Conservation (phyloP, 2,888 invertebrate genomes). For the Conops quadrifasciatus region DNA sequence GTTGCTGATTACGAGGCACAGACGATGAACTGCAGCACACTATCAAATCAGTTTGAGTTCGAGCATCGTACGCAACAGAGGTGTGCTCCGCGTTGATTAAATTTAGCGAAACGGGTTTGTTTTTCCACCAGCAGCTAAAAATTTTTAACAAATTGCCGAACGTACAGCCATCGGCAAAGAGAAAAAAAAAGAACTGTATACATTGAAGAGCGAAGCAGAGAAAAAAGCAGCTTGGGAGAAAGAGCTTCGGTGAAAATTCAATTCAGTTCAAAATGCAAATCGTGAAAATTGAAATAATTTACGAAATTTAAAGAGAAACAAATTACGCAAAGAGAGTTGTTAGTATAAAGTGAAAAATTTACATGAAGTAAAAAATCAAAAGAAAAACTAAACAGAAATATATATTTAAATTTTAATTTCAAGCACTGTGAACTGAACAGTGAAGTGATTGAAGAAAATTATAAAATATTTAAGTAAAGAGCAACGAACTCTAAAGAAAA, state of each 20-base stretch:
- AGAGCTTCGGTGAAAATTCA: conserved; percentile 15
- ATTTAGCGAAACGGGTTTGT: conserved; percentile 49
- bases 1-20: conserved; percentile 28
- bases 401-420: not conserved
- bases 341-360: not conserved
- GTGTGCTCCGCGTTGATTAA: conserved; percentile 58
- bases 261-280: not conserved
- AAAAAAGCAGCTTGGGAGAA: conserved; percentile 36
- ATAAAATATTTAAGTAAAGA: not conserved
- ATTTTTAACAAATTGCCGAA: conserved; percentile 47
- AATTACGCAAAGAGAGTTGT: not conserved
- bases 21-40: conserved; percentile 40
- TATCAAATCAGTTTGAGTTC: conserved; percentile 64
- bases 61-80: conserved; percentile 61
- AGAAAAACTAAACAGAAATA: too few relatives aligned
- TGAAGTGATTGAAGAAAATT: not conserved
- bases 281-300: conserved; percentile 18
- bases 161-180: conserved; percentile 38
- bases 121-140: conserved; percentile 42
- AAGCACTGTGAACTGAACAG: not conserved
- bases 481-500: not conserved
- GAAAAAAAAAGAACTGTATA: conserved; percentile 36
- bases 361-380: not conserved
- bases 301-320: not conserved
- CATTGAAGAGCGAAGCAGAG: conserved; percentile 25